Evolutionary conservation across 2,888 invertebrate genomes (phyloP).

Genomic region (Drosophila falleni): DNA sequence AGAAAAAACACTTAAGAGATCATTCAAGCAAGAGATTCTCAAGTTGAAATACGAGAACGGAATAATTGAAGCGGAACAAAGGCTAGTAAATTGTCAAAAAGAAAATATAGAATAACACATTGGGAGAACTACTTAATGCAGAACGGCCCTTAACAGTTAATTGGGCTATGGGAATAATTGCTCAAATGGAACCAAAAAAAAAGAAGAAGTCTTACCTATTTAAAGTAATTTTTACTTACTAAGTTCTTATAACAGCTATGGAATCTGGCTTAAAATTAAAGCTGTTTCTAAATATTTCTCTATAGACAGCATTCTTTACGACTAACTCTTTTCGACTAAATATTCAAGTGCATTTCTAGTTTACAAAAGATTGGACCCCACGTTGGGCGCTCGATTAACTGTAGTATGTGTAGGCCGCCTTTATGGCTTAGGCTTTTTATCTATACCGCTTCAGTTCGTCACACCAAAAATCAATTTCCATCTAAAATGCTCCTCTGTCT

Average conservation of each 20-base stretch:
- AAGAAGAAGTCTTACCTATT: not conserved
- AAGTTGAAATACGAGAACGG: constrained; percentile 34
- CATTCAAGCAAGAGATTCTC: constrained; percentile 43
- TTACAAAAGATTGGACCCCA: constrained; percentile 19
- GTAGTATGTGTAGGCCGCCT: constrained; percentile 1
- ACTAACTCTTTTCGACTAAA: not conserved
- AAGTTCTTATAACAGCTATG: not conserved
- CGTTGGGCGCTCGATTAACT: constrained; percentile 13
- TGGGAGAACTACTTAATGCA: constrained; percentile 2
- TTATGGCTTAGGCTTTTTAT: constrained; percentile 34
- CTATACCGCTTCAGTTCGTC: constrained; percentile 60
- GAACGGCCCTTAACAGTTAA: constrained; percentile 5
- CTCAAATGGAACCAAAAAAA: constrained; percentile 3
- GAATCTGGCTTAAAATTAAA: not conserved
- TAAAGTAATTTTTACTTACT: not conserved
- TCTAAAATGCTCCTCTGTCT: constrained; percentile 60
- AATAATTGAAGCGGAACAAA: constrained; percentile 49
- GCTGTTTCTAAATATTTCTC: not conserved
- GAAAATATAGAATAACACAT: constrained; percentile 15
- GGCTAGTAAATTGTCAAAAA: constrained; percentile 42
- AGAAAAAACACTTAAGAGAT: constrained; percentile 33
- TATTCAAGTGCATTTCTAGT: not conserved
- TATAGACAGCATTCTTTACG: not conserved
- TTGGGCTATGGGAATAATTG: constrained; percentile 30
- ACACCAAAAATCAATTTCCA: constrained; percentile 76